Evolutionary conservation across 1,140 invertebrate species (phyloP).

Genomic region (Dinothrombium tinctorium): DNA sequence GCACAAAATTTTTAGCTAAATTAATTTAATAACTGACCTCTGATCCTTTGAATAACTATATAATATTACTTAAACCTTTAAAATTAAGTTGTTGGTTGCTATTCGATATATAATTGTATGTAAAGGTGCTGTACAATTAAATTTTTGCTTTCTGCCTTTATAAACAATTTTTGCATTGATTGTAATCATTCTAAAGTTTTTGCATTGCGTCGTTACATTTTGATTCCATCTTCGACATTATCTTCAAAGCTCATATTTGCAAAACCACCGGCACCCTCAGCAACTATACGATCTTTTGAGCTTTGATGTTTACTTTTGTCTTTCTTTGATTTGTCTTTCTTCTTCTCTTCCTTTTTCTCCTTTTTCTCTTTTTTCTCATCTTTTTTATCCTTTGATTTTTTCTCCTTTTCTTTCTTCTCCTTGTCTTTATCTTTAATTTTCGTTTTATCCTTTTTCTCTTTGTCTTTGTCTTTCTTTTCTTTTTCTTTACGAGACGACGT

Average conservation of each 20-base stretch:
- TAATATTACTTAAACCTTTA: no score
- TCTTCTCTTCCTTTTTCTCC: slow-evolving; percentile 5
- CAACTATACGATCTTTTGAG: slow-evolving; percentile 2
- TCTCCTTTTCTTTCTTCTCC: slow-evolving; percentile 3
- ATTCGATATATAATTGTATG: no score
- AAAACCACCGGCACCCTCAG: slow-evolving; percentile 7
- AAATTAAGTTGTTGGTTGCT: no score
- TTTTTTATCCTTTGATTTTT: slow-evolving; percentile 6
- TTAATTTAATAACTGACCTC: no score
- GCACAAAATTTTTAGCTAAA: no score
- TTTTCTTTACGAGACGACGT: slow-evolving; percentile 1
- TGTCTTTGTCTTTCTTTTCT: slow-evolving; percentile 6
- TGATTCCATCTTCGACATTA: slow-evolving; percentile 12
- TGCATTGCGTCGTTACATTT: no score
- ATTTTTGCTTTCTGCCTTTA: no score
- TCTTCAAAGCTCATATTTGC: slow-evolving; percentile 16
- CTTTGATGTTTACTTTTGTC: slow-evolving; percentile 5
- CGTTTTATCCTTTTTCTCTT: slow-evolving; percentile 2
- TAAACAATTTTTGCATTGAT: no score
- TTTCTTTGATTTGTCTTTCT: slow-evolving; percentile 6
- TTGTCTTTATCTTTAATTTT: neutral
- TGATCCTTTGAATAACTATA: no score
- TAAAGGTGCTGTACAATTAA: no score
- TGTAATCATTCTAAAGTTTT: no score
- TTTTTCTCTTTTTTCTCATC: slow-evolving; percentile 7